phyloP scores from a whole-genome alignment of 2,113 vertebrate species.

The Geococcyx californianus region DNA sequence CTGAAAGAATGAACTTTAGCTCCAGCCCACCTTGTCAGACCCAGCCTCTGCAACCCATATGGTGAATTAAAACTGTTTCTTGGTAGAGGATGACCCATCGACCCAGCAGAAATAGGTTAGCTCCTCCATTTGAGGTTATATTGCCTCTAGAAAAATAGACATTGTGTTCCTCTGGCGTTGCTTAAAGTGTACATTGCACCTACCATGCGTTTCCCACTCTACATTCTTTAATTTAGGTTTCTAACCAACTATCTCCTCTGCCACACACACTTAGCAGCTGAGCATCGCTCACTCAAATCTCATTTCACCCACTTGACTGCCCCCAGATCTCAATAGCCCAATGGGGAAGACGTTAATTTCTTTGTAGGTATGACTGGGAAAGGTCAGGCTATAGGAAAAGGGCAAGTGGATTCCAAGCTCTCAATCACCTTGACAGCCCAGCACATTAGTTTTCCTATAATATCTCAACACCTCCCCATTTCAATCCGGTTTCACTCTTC shows the following conservation, averaged over 20 bases:
- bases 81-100: not conserved
- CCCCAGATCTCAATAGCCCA: not conserved
- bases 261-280: not conserved
- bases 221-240: not conserved
- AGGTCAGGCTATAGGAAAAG: rapidly evolving
- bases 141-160: not conserved
- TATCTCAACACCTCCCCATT: not conserved
- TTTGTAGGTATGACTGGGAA: not conserved
- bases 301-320: not conserved
- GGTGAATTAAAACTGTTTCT: not conserved
- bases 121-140: not conserved
- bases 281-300: not conserved
- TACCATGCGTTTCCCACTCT: rapidly evolving
- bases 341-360: not conserved
- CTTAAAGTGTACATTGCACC: rapidly evolving
- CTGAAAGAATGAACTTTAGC: not conserved
- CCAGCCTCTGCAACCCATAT: not conserved
- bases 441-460: not conserved
- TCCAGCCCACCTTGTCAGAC: not conserved
- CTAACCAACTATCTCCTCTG: not conserved
- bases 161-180: not conserved
- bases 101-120: not conserved
- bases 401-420: rapidly evolving
- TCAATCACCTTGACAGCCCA: not conserved
- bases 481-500: not conserved